Evolutionary conservation across 2,113 vertebrate genomes (phyloP).

Genomic region (Coreoperca whiteheadi): DNA sequence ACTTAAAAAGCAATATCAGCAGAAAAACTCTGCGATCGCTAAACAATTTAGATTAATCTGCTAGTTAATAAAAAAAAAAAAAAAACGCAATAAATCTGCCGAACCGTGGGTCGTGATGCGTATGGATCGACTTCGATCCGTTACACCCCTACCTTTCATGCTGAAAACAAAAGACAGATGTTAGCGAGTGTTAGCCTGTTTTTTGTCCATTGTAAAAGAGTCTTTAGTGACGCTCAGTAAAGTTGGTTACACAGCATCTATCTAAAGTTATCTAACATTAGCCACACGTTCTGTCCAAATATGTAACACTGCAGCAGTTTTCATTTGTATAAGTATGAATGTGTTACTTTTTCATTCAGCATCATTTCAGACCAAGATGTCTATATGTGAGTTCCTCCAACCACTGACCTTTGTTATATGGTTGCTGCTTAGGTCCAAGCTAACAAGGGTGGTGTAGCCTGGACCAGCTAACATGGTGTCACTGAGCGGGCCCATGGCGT

Average conservation of each 20-base stretch:
- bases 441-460: slow-evolving; percentile 95
- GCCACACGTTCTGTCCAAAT: neutral
- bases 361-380: neutral
- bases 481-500: slow-evolving; percentile 87
- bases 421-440: slow-evolving; percentile 94
- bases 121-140: too few relatives aligned
- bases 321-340: neutral
- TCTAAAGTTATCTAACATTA: neutral
- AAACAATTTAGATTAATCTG: too few relatives aligned
- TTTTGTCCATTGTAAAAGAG: too few relatives aligned
- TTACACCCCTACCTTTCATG: too few relatives aligned
- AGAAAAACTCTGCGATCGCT: too few relatives aligned
- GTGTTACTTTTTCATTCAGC: neutral
- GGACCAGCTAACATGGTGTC: slow-evolving; percentile 93
- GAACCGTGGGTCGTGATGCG: too few relatives aligned
- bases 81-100: too few relatives aligned
- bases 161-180: too few relatives aligned
- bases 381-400: neutral
- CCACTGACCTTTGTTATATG: slow-evolving; percentile 84
- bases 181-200: too few relatives aligned
- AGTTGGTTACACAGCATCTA: neutral
- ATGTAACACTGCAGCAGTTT: neutral
- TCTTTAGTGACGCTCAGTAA: neutral
- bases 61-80: too few relatives aligned
- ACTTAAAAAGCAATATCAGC: too few relatives aligned